phyloP scores from a whole-genome alignment of 2,797 vertebrate genomes.

The Cynopterus sphinx region DNA sequence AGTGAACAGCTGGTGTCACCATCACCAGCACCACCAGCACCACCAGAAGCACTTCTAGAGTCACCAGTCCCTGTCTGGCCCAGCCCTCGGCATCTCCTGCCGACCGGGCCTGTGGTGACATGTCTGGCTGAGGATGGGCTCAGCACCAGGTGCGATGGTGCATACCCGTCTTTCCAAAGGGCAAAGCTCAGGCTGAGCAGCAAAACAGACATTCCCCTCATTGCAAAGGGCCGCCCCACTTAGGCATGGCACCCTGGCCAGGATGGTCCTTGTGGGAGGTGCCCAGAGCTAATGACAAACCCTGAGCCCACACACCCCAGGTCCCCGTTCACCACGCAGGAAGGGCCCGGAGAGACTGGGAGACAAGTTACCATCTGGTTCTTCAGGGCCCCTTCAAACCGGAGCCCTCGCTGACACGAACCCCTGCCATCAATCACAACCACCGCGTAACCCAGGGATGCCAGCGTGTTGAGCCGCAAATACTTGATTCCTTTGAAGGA shows the following conservation, averaged over 20 bases:
- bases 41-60: accelerated
- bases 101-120: accelerated
- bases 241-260: not conserved
- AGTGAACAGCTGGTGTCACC: not conserved
- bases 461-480: constrained; percentile 95
- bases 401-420: constrained; percentile 96
- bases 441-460: constrained; percentile 96
- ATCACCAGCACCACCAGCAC: not conserved
- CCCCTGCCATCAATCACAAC: constrained; percentile 97
- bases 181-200: not conserved
- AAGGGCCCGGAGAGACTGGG: no score
- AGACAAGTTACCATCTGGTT: constrained; percentile 93
- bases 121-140: not conserved
- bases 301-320: not conserved
- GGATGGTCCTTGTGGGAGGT: not conserved
- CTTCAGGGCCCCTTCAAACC: constrained; percentile 97
- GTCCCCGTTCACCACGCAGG: not conserved
- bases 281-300: not conserved
- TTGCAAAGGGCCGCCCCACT: not conserved
- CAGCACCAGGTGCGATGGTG: not conserved
- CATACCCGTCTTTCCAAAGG: accelerated
- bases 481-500: constrained; percentile 99
- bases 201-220: not conserved
- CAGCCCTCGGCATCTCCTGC: not conserved
- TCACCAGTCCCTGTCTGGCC: not conserved